These are phyloP conservation scores for Notospermus geniculatus DNA, from an alignment of 1,140 invertebrate genomes.

Conservation along the genomic window DNA sequence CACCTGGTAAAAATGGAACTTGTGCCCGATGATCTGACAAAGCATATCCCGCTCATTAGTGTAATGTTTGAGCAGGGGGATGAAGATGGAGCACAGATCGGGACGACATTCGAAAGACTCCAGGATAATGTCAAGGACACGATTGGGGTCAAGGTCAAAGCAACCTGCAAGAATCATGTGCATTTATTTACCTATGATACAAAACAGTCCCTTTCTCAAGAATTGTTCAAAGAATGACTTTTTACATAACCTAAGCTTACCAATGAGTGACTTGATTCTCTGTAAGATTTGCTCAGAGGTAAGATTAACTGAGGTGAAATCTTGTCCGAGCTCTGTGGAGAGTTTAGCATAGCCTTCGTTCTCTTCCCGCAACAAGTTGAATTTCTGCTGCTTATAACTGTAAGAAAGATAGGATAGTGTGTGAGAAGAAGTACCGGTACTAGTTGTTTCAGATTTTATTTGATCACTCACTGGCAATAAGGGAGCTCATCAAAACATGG, in stretches of 20 bases:
- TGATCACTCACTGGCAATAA: too few relatives aligned
- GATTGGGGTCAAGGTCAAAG: conserved; percentile 98
- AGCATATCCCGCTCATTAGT: conserved; percentile 65
- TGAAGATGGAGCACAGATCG: conserved; percentile 51
- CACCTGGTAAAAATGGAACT: conserved; percentile 76
- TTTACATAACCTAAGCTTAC: conserved; percentile 50
- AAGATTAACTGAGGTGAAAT: conserved; percentile 36
- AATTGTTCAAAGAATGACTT: too few relatives aligned
- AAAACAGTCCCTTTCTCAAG: too few relatives aligned
- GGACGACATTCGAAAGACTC: conserved; percentile 93
- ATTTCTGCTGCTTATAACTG: conserved; percentile 99
- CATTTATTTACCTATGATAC: too few relatives aligned
- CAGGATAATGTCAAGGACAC: conserved; percentile 93
- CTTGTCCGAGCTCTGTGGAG: conserved; percentile 90
- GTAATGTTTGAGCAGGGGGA: conserved; percentile 62
- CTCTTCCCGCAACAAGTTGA: conserved; percentile 97
- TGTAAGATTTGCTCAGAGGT: conserved; percentile 54
- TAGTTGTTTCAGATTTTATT: too few relatives aligned
- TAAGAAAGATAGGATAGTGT: conserved; percentile 49
- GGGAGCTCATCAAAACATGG: too few relatives aligned
- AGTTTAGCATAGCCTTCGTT: conserved; percentile 98
- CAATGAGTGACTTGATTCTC: conserved; percentile 61
- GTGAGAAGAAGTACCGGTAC: too few relatives aligned
- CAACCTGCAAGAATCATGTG: conserved; percentile 69
- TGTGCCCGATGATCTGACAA: conserved; percentile 92